Conservation (phyloP, 2,797 vertebrate genomes). For the Sebastes nivosus region DNA sequence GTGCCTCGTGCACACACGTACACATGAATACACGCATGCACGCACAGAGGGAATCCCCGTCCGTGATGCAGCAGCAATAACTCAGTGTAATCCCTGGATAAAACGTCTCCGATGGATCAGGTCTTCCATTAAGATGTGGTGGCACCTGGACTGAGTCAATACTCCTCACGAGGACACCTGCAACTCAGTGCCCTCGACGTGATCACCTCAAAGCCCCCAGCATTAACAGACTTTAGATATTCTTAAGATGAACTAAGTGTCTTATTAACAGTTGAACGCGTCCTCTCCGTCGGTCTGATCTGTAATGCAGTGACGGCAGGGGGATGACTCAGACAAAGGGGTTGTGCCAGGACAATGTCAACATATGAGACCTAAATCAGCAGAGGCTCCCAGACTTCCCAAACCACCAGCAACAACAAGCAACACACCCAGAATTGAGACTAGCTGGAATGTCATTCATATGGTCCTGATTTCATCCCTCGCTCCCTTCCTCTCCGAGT, state of each 20-base stretch:
- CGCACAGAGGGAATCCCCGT: constrained; percentile 69
- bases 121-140: constrained; percentile 32
- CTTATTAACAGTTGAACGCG: not conserved
- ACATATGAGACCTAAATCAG: constrained; percentile 72
- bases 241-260: not conserved
- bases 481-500: constrained; percentile 20
- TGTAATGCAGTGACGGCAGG: constrained; percentile 1
- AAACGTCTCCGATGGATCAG: constrained; percentile 48
- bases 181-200: not conserved
- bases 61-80: constrained; percentile 47
- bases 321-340: constrained; percentile 64
- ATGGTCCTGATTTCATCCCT: constrained; percentile 77
- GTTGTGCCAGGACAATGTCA: constrained; percentile 71
- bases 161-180: constrained; percentile 38
- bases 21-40: not conserved
- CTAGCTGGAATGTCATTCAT: constrained; percentile 78
- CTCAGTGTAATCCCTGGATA: constrained; percentile 61
- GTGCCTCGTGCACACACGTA: not conserved
- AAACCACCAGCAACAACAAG: constrained; percentile 80
- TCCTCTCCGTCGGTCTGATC: constrained; percentile 18
- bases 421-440: constrained; percentile 74
- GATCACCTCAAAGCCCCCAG: not conserved
- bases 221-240: not conserved
- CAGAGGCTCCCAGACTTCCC: constrained; percentile 76
- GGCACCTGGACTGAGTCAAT: constrained; percentile 42